These are phyloP conservation scores for Columba livia DNA, from an alignment of 2,113 vertebrate genomes.

Conservation along the genomic window DNA sequence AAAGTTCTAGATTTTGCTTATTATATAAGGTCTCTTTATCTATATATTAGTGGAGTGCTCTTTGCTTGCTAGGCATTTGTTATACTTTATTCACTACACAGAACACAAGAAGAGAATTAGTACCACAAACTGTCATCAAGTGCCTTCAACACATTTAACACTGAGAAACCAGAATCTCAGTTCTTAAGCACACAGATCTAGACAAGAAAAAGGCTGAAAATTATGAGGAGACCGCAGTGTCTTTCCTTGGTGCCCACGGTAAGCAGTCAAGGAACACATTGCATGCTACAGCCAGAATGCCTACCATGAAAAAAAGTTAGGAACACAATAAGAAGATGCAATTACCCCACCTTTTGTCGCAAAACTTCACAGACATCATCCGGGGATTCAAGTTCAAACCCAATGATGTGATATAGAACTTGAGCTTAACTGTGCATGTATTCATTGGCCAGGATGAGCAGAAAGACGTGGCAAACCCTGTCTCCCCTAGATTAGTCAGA, in stretches of 20 bases:
- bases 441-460: not conserved
- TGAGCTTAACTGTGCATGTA: not conserved
- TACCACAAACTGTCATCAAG: not conserved
- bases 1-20: not conserved
- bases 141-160: not conserved
- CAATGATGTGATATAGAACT: not conserved
- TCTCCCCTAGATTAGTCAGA: not conserved
- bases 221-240: not conserved
- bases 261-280: not conserved
- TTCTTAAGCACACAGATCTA: not conserved
- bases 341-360: not conserved
- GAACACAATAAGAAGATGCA: not conserved
- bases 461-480: fast-evolving
- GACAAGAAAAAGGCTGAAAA: not conserved
- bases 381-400: not conserved
- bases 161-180: not conserved
- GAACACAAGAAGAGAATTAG: not conserved
- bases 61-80: not conserved
- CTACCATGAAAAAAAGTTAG: not conserved
- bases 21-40: not conserved
- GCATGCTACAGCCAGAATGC: not conserved
- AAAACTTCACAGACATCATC: not conserved
- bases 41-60: not conserved
- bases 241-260: not conserved
- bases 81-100: not conserved